A percentile compares a stretch with the other conserved stretches of the same genome.
phyloP scores from a whole-genome alignment of 1,140 invertebrate species.

The Brachionus rubens region DNA sequence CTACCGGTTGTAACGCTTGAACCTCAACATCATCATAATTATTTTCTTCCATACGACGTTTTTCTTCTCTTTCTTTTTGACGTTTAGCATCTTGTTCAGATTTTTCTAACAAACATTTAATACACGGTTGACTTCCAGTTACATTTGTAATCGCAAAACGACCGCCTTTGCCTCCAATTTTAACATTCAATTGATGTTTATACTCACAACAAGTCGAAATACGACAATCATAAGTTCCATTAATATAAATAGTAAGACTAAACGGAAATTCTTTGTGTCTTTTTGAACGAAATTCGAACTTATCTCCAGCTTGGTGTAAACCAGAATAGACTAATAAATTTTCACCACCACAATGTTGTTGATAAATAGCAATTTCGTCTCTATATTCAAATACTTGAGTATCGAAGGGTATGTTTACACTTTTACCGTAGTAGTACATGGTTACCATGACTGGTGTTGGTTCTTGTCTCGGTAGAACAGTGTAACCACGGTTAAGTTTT shows the following conservation, averaged over 20 bases:
- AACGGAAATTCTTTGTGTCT: slow-evolving; percentile 60
- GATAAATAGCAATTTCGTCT: slow-evolving; percentile 57
- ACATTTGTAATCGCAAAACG: slow-evolving; percentile 53
- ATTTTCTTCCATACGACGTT: neutral
- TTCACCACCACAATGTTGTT: slow-evolving; percentile 61
- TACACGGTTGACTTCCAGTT: neutral
- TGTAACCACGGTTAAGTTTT: neutral
- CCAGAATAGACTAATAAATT: slow-evolving; percentile 54
- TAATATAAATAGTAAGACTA: slow-evolving; percentile 58
- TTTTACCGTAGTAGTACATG: slow-evolving; percentile 57
- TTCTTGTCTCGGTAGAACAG: neutral
- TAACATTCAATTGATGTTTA: slow-evolving; percentile 53
- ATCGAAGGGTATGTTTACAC: slow-evolving; percentile 48
- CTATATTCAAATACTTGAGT: slow-evolving; percentile 33
- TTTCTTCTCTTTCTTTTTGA: neutral
- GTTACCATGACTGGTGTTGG: slow-evolving; percentile 49
- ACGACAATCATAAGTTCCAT: slow-evolving; percentile 55
- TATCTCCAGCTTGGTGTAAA: slow-evolving; percentile 2
- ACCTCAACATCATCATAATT: neutral
- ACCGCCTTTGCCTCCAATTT: slow-evolving; percentile 57
- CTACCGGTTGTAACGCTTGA: neutral
- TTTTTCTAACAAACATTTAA: slow-evolving; percentile 11
- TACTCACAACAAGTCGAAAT: slow-evolving; percentile 61
- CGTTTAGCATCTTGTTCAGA: slow-evolving; percentile 8
- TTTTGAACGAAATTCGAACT: slow-evolving; percentile 54